Evolutionary conservation across 64 coral and sea anemone genomes (phyloP), one percentile per base, ranked within the genome.

Genomic region (Platygyra sinensis): DNA sequence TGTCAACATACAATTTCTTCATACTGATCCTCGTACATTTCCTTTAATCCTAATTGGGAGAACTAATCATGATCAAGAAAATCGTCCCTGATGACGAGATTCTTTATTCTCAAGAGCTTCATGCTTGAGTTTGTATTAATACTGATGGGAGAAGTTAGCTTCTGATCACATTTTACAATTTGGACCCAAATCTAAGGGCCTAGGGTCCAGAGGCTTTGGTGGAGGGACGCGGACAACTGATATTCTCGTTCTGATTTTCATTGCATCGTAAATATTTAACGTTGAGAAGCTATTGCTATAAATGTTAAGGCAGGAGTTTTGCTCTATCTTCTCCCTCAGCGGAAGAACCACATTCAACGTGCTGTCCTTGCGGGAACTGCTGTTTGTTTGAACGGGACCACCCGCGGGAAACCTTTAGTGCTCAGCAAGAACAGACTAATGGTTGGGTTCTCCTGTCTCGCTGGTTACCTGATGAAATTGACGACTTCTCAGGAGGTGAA

Each of bases 351-450:
- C 92, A 77, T 10, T 15, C 79, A 46, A 89, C 38, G 24, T 30
- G 12, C 25, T 93, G 92, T 27, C 92, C 92, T 30, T 84, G 92
- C 52, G 78, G 78, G 46, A 88, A 93, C 25, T 93, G 92, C 52
- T 8, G 10, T 73, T 17, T 10, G 16, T 83, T 83, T 27, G 80
- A 83, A 49, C 62, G 19, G 32, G 31, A 67, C 4, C 10, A 12
- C 80, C 29, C 57, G 18, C 61, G 36, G 80, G 80, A 49, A 8
- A 8, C 8, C 73, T 39, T 17, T 0, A 19, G 30, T 75, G 33
- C 36, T 18, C 36, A 7, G 36, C 1, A 82, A 20, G 59, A 27
- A 2, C 38, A 10, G 18, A 83, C 22, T 49, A n/a, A 69, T 13
- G 80, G 80, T 3, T 83, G 60, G 27, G 62, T 83, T 30, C 61